Percentiles rank a stretch among this genome's conserved stretches.
These are phyloP conservation scores for Myotis yumanensis DNA, from an alignment of 2,113 vertebrate genomes.

Conservation along the genomic window DNA sequence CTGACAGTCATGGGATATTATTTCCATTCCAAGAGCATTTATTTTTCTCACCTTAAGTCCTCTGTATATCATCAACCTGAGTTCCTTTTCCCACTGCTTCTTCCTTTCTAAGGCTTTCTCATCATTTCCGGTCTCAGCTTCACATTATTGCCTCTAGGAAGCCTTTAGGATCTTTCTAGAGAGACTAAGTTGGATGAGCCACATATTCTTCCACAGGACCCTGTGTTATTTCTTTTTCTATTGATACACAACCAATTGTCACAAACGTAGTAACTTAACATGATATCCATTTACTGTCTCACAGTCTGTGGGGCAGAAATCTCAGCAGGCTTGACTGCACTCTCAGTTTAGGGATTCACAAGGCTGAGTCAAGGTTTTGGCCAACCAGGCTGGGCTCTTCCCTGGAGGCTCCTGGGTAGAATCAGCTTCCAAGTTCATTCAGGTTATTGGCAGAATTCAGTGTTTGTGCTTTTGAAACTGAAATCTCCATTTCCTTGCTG, in stretches of 20 bases:
- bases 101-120: not conserved
- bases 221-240: not conserved
- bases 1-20: not conserved
- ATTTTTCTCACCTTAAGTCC: not conserved
- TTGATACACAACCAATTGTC: not conserved
- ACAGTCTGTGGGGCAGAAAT: not conserved
- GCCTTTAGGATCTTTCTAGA: not conserved
- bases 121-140: not conserved
- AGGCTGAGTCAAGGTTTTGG: not conserved
- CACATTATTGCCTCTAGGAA: not conserved
- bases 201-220: not conserved
- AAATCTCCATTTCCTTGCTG: not conserved
- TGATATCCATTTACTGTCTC: not conserved
- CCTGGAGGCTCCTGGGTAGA: not conserved
- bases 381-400: not conserved
- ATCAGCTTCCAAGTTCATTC: not conserved
- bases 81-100: not conserved
- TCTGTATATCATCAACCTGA: not conserved
- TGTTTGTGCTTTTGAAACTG: not conserved
- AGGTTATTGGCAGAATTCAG: not conserved
- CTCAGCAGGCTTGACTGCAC: not conserved
- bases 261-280: not conserved
- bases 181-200: not conserved
- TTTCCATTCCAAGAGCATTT: not conserved
- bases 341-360: not conserved